These are phyloP conservation scores for Thinocorus orbignyianus DNA, from an alignment of 2,113 vertebrate genomes.

Conservation along the genomic window DNA sequence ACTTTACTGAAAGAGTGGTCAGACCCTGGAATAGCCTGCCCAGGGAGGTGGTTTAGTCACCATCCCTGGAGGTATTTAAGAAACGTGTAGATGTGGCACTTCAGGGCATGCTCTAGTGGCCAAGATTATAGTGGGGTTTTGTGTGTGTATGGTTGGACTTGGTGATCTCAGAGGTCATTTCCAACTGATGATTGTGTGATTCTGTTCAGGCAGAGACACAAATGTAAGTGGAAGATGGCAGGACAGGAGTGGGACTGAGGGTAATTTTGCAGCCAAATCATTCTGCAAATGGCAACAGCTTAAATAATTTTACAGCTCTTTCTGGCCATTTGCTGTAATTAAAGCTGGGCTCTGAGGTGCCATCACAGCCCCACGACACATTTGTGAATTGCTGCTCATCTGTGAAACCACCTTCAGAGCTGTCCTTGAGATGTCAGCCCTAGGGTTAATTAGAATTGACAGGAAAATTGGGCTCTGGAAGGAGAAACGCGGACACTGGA, in stretches of 20 bases:
- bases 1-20: too few species aligned
- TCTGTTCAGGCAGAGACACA: background rate
- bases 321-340: background rate
- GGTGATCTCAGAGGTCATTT: too few species aligned
- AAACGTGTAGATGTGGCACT: too few species aligned
- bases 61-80: too few species aligned
- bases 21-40: too few species aligned
- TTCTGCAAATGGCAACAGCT: background rate
- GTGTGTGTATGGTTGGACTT: too few species aligned
- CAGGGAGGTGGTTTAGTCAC: too few species aligned
- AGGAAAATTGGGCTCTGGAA: background rate
- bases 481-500: rapidly evolving
- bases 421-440: background rate
- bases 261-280: background rate
- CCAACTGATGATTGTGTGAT: too few species aligned
- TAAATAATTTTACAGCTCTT: background rate
- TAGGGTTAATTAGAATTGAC: background rate
- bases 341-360: background rate
- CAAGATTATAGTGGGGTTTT: too few species aligned
- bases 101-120: too few species aligned
- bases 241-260: background rate
- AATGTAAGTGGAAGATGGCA: background rate
- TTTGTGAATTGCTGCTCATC: background rate
- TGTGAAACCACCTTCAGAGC: background rate
- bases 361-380: background rate